Conservation (phyloP, 2,888 invertebrate species). For the Ormia ochracea region DNA sequence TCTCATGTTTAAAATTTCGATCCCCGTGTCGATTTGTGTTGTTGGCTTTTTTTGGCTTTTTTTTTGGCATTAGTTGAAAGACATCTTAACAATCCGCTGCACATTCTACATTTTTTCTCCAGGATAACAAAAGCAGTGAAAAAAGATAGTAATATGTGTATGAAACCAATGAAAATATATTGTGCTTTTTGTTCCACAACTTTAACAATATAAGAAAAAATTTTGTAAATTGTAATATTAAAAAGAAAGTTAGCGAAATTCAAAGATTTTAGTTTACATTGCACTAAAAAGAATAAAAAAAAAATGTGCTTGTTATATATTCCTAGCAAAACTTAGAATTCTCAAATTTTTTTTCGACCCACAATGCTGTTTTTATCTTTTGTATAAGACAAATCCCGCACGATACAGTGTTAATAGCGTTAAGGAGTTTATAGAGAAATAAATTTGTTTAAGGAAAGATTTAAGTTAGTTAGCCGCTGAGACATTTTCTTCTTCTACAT, state of each 20-base stretch:
- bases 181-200: background rate
- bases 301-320: too few relatives aligned
- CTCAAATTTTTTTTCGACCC: too few relatives aligned
- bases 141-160: background rate
- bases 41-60: constrained; percentile 29
- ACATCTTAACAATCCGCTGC: constrained; percentile 53
- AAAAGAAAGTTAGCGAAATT: background rate
- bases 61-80: constrained; percentile 47
- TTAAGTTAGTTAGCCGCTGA: too few relatives aligned
- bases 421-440: too few relatives aligned
- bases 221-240: background rate
- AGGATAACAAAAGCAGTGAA: background rate
- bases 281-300: too few relatives aligned
- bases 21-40: constrained; percentile 28
- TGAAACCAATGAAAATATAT: background rate
- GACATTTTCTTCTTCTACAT: too few relatives aligned
- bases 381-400: too few relatives aligned
- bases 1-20: background rate
- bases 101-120: constrained; percentile 35
- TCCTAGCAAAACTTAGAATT: too few relatives aligned
- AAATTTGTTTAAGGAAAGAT: too few relatives aligned
- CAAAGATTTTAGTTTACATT: background rate
- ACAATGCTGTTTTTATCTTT: too few relatives aligned
- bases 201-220: background rate
- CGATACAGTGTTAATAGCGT: too few relatives aligned